Evolutionary conservation across 2,888 invertebrate species (phyloP), one percentile per base, ranked within the genome.

Genomic region (Schizaphis graminum): DNA sequence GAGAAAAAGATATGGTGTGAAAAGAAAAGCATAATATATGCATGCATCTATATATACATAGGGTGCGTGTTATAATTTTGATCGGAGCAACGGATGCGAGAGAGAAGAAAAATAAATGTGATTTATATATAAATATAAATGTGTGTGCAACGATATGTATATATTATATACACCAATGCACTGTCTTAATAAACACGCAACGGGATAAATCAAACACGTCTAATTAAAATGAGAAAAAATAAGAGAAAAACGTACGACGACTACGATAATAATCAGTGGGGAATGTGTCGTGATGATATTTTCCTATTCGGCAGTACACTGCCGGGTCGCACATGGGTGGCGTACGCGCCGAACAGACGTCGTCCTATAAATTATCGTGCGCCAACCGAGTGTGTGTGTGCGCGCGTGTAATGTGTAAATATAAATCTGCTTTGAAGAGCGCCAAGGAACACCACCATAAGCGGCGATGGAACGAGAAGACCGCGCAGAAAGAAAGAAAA

Each of bases 371-470:
- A 92, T 92, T 92, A 92, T 92, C 86, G 44, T 57, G 91, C 44
- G 84, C 86, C 86, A 44, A 61, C 77, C 77, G 67, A n/a, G n/a
- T 35, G 90, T 11, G 47, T 67, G 90, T 21, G 47, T 67, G 67
- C 3, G n/a, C 47, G 16, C n/a, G 41, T 28, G 28, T 57, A 16
- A 89, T 85, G 93, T 89, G 93, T 93, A 93, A 89, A 89, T 93
- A 93, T 93, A 93, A 93, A 93, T 47, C 93, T 91, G 35, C 92
- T 93, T 93, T 89, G 93, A 93, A 93, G 93, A 89, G 57, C 53
- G 84, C 84, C 89, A 93, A 93, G 93, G 21, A n/a, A 53, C 53
- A 47, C n/a, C 77, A 77, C 77, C 35, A 90, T 67, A 56, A 49
- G 21, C 53, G 16, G 53, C 28, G 89, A 35, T 49, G 11, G 86